phyloP scores from a whole-genome alignment of 1,140 invertebrate species.

The Eubasilissa regina region DNA sequence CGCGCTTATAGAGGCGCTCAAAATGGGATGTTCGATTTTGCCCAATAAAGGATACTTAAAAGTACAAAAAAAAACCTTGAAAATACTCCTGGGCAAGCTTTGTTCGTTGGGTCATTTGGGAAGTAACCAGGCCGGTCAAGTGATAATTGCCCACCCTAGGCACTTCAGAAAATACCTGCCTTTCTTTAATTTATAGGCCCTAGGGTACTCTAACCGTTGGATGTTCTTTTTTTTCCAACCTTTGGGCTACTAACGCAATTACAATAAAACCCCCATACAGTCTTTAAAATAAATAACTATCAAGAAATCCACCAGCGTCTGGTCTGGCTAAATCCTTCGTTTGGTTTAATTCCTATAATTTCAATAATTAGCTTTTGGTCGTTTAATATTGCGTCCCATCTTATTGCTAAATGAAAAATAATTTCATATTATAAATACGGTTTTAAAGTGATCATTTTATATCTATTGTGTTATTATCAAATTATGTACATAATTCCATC shows the following conservation, averaged over 20 bases:
- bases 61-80: background rate
- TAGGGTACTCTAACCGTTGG: slow-evolving; percentile 23
- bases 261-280: slow-evolving; percentile 21
- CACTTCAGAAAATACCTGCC: slow-evolving; percentile 36
- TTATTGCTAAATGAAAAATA: slow-evolving; percentile 20
- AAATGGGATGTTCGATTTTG: background rate
- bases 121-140: slow-evolving; percentile 35
- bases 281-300: slow-evolving; percentile 43
- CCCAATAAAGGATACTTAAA: background rate
- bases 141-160: slow-evolving; percentile 46
- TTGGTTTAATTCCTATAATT: slow-evolving; percentile 51
- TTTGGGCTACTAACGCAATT: slow-evolving; percentile 25
- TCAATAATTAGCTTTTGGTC: slow-evolving; percentile 27
- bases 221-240: slow-evolving; percentile 34
- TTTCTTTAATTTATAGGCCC: slow-evolving; percentile 47
- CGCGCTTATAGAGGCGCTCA: background rate
- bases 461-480: slow-evolving; percentile 14
- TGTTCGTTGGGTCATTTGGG: slow-evolving; percentile 37
- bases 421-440: slow-evolving; percentile 14
- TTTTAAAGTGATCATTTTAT: background rate
- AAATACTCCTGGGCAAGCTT: slow-evolving; percentile 15
- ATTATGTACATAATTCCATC: background rate
- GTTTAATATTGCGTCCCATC: background rate
- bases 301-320: slow-evolving; percentile 25
- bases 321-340: slow-evolving; percentile 1